These are phyloP conservation scores for Saxicola maurus DNA, from an alignment of 2,797 vertebrate genomes.

Conservation along the genomic window DNA sequence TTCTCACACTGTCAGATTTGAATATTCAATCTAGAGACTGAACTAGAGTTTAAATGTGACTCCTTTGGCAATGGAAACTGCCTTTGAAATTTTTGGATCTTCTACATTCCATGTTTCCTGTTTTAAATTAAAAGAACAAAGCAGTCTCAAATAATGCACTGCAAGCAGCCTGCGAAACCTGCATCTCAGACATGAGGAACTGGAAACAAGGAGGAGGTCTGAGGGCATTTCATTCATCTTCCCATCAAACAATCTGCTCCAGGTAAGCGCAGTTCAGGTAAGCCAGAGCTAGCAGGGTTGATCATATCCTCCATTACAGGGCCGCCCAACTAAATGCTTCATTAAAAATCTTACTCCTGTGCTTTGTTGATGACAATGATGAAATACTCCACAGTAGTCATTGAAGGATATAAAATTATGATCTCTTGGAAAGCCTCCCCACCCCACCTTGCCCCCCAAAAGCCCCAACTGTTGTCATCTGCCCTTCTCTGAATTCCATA, in stretches of 20 bases:
- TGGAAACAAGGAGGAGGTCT: background rate
- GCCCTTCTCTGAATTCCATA: background rate
- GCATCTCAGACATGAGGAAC: background rate
- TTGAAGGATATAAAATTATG: background rate
- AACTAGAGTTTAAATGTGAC: background rate
- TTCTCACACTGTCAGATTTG: slow-evolving; percentile 31
- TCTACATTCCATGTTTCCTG: background rate
- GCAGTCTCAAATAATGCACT: background rate
- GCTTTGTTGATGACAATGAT: background rate
- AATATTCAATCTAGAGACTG: slow-evolving; percentile 20
- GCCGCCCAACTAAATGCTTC: background rate
- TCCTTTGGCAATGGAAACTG: slow-evolving; percentile 25
- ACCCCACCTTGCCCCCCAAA: background rate
- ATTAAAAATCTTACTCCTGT: background rate
- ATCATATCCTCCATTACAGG: background rate
- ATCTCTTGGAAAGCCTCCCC: background rate
- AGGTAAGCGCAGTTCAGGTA: background rate
- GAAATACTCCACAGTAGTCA: background rate
- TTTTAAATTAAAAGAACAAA: slow-evolving; percentile 31
- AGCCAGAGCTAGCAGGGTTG: background rate
- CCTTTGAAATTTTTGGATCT: slow-evolving; percentile 41
- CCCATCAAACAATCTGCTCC: background rate
- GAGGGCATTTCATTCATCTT: background rate
- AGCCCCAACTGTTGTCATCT: background rate
- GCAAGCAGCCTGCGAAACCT: background rate